phyloP scores from a whole-genome alignment of 2,113 vertebrate species.

The Circaetus gallicus region DNA sequence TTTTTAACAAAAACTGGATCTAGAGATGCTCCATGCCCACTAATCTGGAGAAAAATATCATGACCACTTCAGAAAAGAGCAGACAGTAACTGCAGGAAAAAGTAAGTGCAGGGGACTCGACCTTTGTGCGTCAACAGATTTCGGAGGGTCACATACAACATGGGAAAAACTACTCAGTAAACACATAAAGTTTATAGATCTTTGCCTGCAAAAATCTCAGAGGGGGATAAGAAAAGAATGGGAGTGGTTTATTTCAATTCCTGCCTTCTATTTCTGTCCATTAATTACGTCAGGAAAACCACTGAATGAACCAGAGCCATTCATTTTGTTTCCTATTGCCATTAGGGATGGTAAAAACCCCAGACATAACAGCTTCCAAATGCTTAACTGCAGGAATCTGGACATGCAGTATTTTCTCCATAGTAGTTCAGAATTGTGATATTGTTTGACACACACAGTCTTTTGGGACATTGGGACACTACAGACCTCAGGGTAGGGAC shows the following conservation, averaged over 20 bases:
- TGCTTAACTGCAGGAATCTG: neutral
- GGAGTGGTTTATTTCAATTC: slow-evolving; percentile 51
- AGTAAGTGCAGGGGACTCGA: neutral
- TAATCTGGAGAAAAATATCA: neutral
- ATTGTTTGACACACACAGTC: neutral
- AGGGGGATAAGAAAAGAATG: slow-evolving; percentile 21
- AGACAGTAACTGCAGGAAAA: neutral
- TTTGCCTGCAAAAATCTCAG: slow-evolving; percentile 7
- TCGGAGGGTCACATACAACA: neutral
- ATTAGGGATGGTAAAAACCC: neutral
- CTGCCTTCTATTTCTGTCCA: slow-evolving; percentile 49
- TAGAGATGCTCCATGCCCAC: neutral
- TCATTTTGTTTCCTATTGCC: slow-evolving; percentile 43
- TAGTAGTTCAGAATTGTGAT: neutral
- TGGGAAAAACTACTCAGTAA: slow-evolving; percentile 35
- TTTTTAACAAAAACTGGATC: neutral
- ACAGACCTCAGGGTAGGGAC: neutral
- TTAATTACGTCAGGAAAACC: slow-evolving; percentile 51
- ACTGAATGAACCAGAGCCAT: slow-evolving; percentile 9
- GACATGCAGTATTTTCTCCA: neutral
- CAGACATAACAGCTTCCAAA: slow-evolving; percentile 12
- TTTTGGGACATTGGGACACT: neutral
- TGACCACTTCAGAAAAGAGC: neutral
- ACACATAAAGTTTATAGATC: slow-evolving; percentile 6
- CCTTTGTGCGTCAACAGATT: neutral